These are phyloP conservation scores for Polyergus mexicanus DNA, from an alignment of 1,140 invertebrate species.

Conservation along the genomic window DNA sequence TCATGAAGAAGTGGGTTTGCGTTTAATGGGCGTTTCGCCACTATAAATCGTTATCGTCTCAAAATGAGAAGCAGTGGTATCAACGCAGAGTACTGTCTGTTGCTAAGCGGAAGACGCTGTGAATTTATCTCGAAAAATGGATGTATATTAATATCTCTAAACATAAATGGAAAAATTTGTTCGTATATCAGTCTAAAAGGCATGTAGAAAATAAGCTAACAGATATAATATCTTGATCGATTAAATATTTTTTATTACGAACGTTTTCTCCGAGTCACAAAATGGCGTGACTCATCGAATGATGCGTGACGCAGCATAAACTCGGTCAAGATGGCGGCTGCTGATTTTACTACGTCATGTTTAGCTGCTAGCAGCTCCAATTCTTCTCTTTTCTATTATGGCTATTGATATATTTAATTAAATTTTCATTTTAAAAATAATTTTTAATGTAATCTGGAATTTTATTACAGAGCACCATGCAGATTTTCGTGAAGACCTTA, in stretches of 20 bases:
- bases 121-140: too few relatives aligned
- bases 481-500: slow-evolving; percentile 89
- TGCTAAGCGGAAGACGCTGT: slow-evolving; percentile 12
- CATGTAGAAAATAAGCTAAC: background rate
- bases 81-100: too few relatives aligned
- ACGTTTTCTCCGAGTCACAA: slow-evolving; percentile 46
- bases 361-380: background rate
- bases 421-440: background rate
- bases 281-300: slow-evolving; percentile 8
- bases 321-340: slow-evolving; percentile 60
- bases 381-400: background rate
- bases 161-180: background rate
- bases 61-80: too few relatives aligned
- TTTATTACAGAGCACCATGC: slow-evolving; percentile 83
- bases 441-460: background rate
- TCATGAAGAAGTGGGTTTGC: background rate
- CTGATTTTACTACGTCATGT: slow-evolving; percentile 37
- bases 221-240: background rate
- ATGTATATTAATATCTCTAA: background rate
- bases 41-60: background rate
- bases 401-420: background rate
- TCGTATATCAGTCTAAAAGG: background rate
- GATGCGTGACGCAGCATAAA: slow-evolving; percentile 11
- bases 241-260: background rate
- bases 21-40: too few relatives aligned